A percentile compares a stretch with the other conserved stretches of the same genome.
Conservation (phyloP, 1,140 invertebrate species). For the Aphidius ervi region DNA sequence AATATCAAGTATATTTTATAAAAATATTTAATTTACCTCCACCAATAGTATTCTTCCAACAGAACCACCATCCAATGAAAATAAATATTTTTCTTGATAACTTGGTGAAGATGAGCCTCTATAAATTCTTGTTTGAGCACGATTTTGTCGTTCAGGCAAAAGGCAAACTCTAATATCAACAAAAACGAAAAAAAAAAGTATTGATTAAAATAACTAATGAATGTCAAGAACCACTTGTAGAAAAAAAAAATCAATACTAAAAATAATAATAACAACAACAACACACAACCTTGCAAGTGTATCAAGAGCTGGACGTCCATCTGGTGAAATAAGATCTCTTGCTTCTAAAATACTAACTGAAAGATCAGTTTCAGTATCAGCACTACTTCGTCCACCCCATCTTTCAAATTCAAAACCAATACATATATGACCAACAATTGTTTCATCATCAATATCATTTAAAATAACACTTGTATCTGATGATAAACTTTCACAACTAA, state of each 20-base stretch:
- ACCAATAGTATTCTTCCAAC: slow-evolving; percentile 41
- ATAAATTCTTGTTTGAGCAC: slow-evolving; percentile 72
- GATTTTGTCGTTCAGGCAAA: slow-evolving; percentile 66
- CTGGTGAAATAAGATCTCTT: slow-evolving; percentile 63
- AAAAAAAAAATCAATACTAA: background rate
- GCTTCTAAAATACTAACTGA: slow-evolving; percentile 73
- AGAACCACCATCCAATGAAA: slow-evolving; percentile 57
- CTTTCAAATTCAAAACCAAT: slow-evolving; percentile 75
- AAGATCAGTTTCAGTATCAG: slow-evolving; percentile 67
- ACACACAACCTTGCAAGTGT: slow-evolving; percentile 61
- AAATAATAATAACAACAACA: background rate
- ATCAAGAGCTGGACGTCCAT: slow-evolving; percentile 62
- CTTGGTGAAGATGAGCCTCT: slow-evolving; percentile 63
- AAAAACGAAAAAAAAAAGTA: slow-evolving; percentile 7
- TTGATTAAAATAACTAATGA: background rate
- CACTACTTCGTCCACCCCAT: slow-evolving; percentile 42
- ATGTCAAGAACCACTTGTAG: background rate
- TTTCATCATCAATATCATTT: slow-evolving; percentile 64
- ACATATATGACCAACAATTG: slow-evolving; percentile 72
- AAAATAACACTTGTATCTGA: slow-evolving; percentile 75
- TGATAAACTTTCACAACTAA: slow-evolving; percentile 78
- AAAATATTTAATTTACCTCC: slow-evolving; percentile 33
- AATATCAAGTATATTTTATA: no score
- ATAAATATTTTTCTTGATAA: slow-evolving; percentile 72
- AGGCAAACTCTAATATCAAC: slow-evolving; percentile 58